phyloP scores from a whole-genome alignment of 53 echinoderm and acorn worm genomes.

The Hippasteria phrygiana region DNA sequence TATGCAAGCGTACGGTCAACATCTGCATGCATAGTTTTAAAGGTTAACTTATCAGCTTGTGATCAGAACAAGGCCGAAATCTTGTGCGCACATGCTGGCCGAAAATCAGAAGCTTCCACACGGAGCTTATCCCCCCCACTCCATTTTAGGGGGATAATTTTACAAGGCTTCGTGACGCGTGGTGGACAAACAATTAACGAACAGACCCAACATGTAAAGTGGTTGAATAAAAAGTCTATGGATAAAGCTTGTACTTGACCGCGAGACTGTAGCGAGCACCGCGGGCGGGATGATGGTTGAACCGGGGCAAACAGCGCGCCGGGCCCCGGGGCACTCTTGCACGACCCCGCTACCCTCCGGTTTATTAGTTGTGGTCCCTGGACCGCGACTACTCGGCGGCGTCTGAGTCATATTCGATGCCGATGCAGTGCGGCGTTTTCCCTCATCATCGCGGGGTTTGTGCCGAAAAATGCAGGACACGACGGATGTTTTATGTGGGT shows the following conservation, averaged over 20 bases:
- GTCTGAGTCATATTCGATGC: slow-evolving; percentile 54
- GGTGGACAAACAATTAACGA: background rate
- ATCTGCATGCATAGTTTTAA: too few species aligned
- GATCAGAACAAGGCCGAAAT: too few species aligned
- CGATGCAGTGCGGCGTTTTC: slow-evolving; percentile 21
- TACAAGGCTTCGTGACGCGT: background rate
- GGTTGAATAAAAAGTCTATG: slow-evolving; percentile 6
- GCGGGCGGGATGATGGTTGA: slow-evolving; percentile 35
- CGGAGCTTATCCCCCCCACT: too few species aligned
- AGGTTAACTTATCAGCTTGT: too few species aligned
- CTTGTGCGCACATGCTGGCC: too few species aligned
- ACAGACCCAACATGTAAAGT: background rate
- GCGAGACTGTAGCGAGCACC: slow-evolving; percentile 46
- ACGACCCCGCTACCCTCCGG: slow-evolving; percentile 38
- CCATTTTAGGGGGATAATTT: background rate
- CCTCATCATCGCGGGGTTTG: background rate
- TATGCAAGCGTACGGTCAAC: too few species aligned
- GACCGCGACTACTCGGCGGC: slow-evolving; percentile 27
- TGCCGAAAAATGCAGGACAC: background rate
- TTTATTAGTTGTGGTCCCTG: slow-evolving; percentile 31
- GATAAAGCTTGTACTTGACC: slow-evolving; percentile 41
- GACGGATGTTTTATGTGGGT: slow-evolving; percentile 61
- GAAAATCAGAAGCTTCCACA: too few species aligned
- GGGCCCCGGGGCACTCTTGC: slow-evolving; percentile 50
- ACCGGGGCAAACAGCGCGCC: slow-evolving; percentile 38